Percentiles rank a stretch among this genome's conserved stretches.
These are phyloP conservation scores for Albula glossodonta DNA, from an alignment of 2,113 vertebrate genomes.

Conservation along the genomic window DNA sequence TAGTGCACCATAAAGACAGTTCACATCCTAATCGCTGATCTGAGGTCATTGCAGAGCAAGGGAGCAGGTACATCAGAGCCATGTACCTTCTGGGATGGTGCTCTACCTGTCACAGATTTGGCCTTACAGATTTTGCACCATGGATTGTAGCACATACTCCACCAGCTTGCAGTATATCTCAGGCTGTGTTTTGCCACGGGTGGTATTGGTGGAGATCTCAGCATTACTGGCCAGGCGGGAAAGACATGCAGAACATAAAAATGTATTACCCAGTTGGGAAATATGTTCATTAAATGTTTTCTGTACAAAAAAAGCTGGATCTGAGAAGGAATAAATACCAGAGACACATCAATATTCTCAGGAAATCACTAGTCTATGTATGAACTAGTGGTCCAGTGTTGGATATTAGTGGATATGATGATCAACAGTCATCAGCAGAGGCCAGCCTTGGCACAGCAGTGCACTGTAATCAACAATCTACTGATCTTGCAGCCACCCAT, in stretches of 20 bases:
- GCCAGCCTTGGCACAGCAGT: too few species aligned
- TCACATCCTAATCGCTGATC: not conserved
- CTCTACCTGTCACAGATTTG: conserved; percentile 80
- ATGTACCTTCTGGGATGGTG: conserved; percentile 77
- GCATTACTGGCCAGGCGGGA: conserved; percentile 92
- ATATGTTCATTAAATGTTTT: too few species aligned
- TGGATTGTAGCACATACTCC: conserved; percentile 84
- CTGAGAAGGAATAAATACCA: too few species aligned
- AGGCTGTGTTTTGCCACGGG: conserved; percentile 82
- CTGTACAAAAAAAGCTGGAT: too few species aligned
- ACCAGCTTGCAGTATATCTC: conserved; percentile 96
- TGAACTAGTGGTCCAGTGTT: too few species aligned
- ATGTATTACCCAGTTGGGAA: too few species aligned
- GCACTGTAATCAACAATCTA: too few species aligned
- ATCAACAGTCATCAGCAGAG: too few species aligned
- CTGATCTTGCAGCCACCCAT: too few species aligned
- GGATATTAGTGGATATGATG: too few species aligned
- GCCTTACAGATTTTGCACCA: conserved; percentile 85
- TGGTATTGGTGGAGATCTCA: conserved; percentile 85
- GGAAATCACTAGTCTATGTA: too few species aligned
- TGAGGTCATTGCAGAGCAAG: not conserved
- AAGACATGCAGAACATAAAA: conserved; percentile 40
- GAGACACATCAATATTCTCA: too few species aligned
- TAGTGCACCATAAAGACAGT: not conserved
- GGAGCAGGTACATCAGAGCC: not conserved